A percentile compares a stretch with the other conserved stretches of the same genome.
Evolutionary conservation across 2,888 invertebrate genomes (phyloP).

Genomic region (Agrochola macilenta): DNA sequence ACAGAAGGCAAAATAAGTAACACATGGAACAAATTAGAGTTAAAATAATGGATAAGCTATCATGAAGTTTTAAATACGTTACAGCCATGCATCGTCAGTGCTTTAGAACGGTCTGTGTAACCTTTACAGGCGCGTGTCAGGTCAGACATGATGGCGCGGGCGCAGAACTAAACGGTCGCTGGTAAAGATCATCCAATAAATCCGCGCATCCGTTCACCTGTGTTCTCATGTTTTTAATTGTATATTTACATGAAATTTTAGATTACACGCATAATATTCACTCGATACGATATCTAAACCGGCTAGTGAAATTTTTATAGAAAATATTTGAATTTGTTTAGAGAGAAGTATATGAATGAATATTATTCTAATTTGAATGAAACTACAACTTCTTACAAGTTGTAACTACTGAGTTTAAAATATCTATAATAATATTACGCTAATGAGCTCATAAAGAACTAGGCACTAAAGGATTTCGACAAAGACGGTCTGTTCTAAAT

Average conservation of each 20-base stretch:
- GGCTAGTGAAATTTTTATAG: not conserved
- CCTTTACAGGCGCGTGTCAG: conserved; percentile 63
- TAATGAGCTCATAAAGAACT: conserved; percentile 11
- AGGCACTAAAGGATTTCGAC: not conserved
- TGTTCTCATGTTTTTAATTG: conserved; percentile 32
- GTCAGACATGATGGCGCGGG: conserved; percentile 63
- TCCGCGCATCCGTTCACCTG: conserved; percentile 65
- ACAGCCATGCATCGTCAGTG: conserved; percentile 6
- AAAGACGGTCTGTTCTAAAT: not conserved
- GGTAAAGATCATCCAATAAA: conserved; percentile 74
- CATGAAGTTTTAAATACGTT: conserved; percentile 25
- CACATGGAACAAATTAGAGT: not conserved
- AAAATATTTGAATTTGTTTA: not conserved
- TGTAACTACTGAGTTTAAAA: not conserved
- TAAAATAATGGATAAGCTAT: conserved; percentile 1
- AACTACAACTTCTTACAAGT: not conserved
- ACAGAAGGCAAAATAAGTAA: not conserved
- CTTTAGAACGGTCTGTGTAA: conserved; percentile 60
- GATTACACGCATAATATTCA: not conserved
- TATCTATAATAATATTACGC: not conserved
- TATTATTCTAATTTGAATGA: not conserved
- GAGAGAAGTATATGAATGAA: not conserved
- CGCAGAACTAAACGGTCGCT: conserved; percentile 48
- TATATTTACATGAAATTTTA: not conserved
- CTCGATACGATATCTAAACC: not conserved